Base-by-base conservation (phyloP, 2,888 invertebrate species). In the Cheilosia vernalis region DNA sequence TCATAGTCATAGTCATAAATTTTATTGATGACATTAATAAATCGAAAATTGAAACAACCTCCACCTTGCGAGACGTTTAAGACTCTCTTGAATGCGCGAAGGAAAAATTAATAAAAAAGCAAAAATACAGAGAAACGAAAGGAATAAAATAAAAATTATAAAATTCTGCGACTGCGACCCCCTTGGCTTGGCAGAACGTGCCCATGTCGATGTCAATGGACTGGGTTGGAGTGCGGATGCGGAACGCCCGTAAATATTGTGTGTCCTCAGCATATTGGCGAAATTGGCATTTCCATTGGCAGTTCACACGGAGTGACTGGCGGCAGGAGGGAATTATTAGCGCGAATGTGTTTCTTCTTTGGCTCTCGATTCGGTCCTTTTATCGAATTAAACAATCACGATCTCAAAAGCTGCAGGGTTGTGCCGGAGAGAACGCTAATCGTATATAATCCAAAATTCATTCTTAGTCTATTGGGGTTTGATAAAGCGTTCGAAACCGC, bases 1-100 rank as follows among this genome's bases (percentile, higher is more conserved):
- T 80, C 55, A 85, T 70, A 76, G 79, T 79, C 79, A 42, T 79
- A 58, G 76, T 67, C 85, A 81, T 85, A 85, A 85, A 85, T 85
- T 85, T 85, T 81, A 81, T 76, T 85, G 85, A 85, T 76, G 85
- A 81, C 85, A 66, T 85, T 85, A 85, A 81, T 85, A 85, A 85
- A 85, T 85, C 81, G 85, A 37, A 37, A 85, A 81, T 81, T 85
- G 73, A 72, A 81, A 76, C 44, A 85, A 76, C 76, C 67, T 85
- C 76, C 76, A 81, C 85, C 85, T 81, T 85, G 67, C 56, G 70
- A 56, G 66, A 72, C 44, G 17, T 55, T 70, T 60, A 67, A 81
- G 76, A 67, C 47, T 72, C 74, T 60, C 40, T 9, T 9, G 49
- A 61, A 47, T 33, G 21, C 55, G 3, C 37, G 0, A 40, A 78